Evolutionary conservation across 1,140 invertebrate genomes (phyloP), one percentile per base, ranked within the genome.

Genomic region (Zaprionus kolodkinae): DNA sequence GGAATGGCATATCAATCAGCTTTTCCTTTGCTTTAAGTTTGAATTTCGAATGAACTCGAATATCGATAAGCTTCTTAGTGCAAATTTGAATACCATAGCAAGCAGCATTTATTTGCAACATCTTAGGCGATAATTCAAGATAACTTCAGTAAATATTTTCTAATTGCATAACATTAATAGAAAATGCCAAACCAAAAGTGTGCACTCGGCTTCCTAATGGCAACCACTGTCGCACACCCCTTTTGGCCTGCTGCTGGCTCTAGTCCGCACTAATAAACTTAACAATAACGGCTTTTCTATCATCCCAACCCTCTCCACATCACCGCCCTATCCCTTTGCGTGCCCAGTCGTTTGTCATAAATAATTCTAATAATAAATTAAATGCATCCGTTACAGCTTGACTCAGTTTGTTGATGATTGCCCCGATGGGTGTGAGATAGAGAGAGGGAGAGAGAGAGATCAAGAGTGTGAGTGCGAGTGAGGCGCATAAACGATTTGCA

Each of bases 281-380:
- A 89, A 90, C 85, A 89, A 89, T 89, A 89, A 89, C 85, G 55
- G 86, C 85, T 89, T 89, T 84, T 85, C 81, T 89, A 90, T 90
- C 86, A 81, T 68, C 73, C 85, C 59, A 62, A 50, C 52, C 76
- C 71, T 21, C 21, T 17, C 45, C 17, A 12, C 17, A 17, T 11
- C 45, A 21, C 45, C 15, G 33, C 45, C 43, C 45, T 9, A 10
- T 15, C 15, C 15, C 45, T 3, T 48, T 17, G n/a, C 48, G 27
- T 27, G 27, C 60, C 48, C 69, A 52, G 71, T 59, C 60, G 63
- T 61, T 85, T 79, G 81, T 75, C 85, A 89, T 89, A 89, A 89
- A 91, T 91, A 91, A 91, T 91, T 91, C 87, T 87, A 91, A 91
- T 91, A 91, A 91, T 91, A 91, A 91, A 91, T 91, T 91, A 91